Evolutionary conservation across 1,140 invertebrate genomes (phyloP), one percentile per base, ranked within the genome.

Genomic region (Drosophila sulfurigaster): DNA sequence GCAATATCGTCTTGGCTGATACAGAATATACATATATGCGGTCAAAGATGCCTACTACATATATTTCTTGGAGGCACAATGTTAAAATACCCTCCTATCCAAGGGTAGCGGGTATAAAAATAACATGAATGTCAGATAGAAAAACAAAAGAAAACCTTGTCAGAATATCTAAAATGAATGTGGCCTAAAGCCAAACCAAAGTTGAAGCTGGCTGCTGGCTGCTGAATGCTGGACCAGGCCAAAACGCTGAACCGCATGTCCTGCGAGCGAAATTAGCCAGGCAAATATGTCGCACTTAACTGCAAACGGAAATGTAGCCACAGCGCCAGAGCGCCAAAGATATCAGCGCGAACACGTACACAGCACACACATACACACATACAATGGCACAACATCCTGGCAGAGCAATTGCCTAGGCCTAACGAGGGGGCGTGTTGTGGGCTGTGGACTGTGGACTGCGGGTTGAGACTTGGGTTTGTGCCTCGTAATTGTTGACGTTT

Each of bases 211-310:
- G 7, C 8, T 3, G 10, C 10, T 41, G 38, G 38, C 8, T 41
- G 38, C 38, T 41, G 7, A 3, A 25, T 28, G 32, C 30, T 49
- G 62, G 48, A 7, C 54, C 59, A 28, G 64, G 41, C 57, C 28
- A 63, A 79, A 54, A 87, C 68, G 79, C 67, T 79, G 76, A 82
- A 76, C 74, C 78, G 75, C 69, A 76, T 60, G 78, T 89, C 85
- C 85, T 69, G 78, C 62, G 64, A 66, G 70, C 57, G 71, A 81
- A 88, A 88, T 88, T 89, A 89, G 85, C 75, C 85, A 81, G 85
- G 81, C 85, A 89, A 89, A 89, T 89, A 85, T 89, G 85, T 89
- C 81, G 85, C 85, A 89, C 85, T 89, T 89, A 89, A 75, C 78
- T 76, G 85, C 85, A 66, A 74, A 69, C 85, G 80, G 81, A 79